Percentiles rank a stretch among this genome's conserved stretches.
Conservation (phyloP, 2,888 invertebrate genomes). For the Eudemis profundana region DNA sequence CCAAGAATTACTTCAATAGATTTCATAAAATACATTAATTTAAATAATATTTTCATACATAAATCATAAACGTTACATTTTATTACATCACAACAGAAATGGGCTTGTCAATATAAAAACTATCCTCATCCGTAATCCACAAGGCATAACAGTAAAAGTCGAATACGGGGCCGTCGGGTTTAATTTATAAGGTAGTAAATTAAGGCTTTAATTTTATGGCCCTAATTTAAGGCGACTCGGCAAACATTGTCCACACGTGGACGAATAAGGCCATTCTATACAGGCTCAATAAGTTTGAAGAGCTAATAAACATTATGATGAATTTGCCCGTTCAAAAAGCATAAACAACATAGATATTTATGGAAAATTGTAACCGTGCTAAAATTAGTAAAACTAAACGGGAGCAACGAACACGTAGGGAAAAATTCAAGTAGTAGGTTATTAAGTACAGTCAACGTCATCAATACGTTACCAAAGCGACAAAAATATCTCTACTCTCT, state of each 20-base stretch:
- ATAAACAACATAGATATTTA: too few species aligned
- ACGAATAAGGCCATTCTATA: slow-evolving; percentile 50
- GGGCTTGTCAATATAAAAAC: slow-evolving; percentile 40
- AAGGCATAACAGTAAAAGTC: slow-evolving; percentile 47
- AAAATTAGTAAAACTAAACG: too few species aligned
- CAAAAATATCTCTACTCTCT: too few species aligned
- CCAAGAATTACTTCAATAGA: background rate
- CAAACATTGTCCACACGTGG: slow-evolving; percentile 55
- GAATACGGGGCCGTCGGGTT: slow-evolving; percentile 50
- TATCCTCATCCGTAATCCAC: slow-evolving; percentile 38
- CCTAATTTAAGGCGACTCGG: slow-evolving; percentile 62
- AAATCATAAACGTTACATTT: slow-evolving; percentile 22
- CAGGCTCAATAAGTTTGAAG: slow-evolving; percentile 23
- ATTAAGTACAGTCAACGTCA: too few species aligned
- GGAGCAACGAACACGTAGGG: too few species aligned
- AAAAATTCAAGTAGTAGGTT: too few species aligned
- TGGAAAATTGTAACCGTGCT: background rate
- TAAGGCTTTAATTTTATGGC: slow-evolving; percentile 65
- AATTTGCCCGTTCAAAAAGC: too few species aligned
- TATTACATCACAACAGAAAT: slow-evolving; percentile 19
- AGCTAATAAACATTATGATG: background rate
- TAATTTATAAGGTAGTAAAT: slow-evolving; percentile 64
- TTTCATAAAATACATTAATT: background rate
- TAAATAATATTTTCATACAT: background rate
- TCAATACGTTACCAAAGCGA: too few species aligned